phyloP scores from a whole-genome alignment of 92 coral and sea anemone genomes.

The Epizoanthus ramosus region DNA sequence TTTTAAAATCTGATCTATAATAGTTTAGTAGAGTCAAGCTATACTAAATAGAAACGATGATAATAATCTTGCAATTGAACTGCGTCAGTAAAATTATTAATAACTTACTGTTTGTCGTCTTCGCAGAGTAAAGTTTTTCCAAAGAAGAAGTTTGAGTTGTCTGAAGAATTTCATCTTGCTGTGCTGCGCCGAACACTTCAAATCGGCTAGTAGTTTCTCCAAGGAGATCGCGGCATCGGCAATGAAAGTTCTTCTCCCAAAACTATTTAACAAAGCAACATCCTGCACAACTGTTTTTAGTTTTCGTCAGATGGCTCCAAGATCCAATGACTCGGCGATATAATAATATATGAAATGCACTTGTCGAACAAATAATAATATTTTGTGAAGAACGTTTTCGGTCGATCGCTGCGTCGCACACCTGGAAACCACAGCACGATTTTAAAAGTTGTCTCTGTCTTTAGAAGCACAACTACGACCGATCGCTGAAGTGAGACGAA shows the following conservation, averaged over 20 bases:
- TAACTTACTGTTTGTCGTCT: constrained; percentile 89
- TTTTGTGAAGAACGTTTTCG: too few relatives aligned
- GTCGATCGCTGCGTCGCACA: too few relatives aligned
- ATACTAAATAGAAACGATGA: not conserved
- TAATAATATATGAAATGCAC: too few relatives aligned
- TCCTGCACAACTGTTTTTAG: too few relatives aligned
- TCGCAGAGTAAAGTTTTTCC: constrained; percentile 95
- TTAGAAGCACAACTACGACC: too few relatives aligned
- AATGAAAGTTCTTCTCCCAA: not conserved
- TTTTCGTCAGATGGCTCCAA: not conserved
- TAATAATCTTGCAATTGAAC: not conserved
- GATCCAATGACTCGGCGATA: too few relatives aligned
- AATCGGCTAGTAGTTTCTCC: not conserved
- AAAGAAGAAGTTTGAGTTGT: constrained; percentile 79
- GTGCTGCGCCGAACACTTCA: constrained; percentile 5
- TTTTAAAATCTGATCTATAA: too few relatives aligned
- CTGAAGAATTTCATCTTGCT: constrained; percentile 70
- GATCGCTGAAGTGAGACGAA: too few relatives aligned
- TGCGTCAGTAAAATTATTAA: not conserved
- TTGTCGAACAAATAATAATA: too few relatives aligned
- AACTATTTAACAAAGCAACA: not conserved
- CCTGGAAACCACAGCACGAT: too few relatives aligned
- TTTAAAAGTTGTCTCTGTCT: too few relatives aligned
- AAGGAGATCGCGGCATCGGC: constrained; percentile 1
- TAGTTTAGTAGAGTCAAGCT: not conserved